Evolutionary conservation across 1,140 invertebrate genomes (phyloP).

Genomic region (Andricus grossulariae): DNA sequence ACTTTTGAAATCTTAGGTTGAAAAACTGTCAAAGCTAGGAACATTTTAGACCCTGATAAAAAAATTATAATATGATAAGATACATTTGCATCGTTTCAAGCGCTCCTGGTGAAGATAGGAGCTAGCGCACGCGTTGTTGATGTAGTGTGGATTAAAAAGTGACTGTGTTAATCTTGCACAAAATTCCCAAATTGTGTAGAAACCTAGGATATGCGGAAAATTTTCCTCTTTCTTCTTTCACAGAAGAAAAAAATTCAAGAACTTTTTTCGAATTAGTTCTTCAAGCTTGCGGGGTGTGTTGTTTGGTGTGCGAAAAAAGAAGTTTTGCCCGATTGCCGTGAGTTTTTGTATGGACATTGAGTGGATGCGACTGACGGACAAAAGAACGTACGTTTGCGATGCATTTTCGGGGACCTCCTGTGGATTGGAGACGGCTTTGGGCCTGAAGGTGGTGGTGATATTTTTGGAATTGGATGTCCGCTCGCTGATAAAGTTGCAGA

Average conservation of each 20-base stretch:
- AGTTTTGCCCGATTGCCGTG: neutral
- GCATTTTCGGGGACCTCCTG: constrained; percentile 65
- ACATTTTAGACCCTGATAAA: too few relatives aligned
- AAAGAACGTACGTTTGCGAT: constrained; percentile 69
- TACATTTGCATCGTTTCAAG: too few relatives aligned
- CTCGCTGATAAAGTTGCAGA: constrained; percentile 56
- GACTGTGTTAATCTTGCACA: neutral
- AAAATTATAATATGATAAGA: too few relatives aligned
- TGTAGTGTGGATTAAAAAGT: neutral
- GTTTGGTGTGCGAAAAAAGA: neutral
- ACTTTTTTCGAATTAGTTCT: neutral
- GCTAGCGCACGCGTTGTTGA: too few relatives aligned
- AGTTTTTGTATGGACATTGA: constrained; percentile 18
- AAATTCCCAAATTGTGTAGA: neutral
- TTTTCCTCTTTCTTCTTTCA: neutral
- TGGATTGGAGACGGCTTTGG: constrained; percentile 65
- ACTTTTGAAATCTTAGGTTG: too few relatives aligned
- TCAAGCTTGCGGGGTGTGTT: constrained; percentile 9
- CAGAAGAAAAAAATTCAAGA: neutral
- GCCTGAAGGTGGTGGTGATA: constrained; percentile 66
- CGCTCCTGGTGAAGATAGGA: too few relatives aligned
- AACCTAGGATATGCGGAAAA: neutral
- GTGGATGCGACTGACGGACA: constrained; percentile 52
- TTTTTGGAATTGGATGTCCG: constrained; percentile 60
- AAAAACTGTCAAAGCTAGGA: too few relatives aligned